phyloP scores from a whole-genome alignment of 2,888 invertebrate genomes.

The Drosophila tanythrix region DNA sequence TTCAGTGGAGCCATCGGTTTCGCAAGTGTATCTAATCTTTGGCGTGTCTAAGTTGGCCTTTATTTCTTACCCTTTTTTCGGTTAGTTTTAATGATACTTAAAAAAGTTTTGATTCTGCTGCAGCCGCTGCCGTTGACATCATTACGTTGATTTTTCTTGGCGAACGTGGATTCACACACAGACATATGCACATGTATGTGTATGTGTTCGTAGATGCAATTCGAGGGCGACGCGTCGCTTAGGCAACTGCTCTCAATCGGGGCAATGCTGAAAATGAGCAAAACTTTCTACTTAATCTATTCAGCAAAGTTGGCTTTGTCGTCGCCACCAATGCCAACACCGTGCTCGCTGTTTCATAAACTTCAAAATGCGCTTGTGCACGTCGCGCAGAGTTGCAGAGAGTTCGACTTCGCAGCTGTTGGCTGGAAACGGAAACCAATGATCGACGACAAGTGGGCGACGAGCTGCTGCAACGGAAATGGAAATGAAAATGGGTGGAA shows the following conservation, averaged over 20 bases:
- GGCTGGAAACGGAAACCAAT: constrained; percentile 76
- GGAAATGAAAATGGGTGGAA: constrained; percentile 61
- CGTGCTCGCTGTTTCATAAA: constrained; percentile 75
- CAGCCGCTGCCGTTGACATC: constrained; percentile 57
- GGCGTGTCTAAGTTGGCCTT: not conserved
- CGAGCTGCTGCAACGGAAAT: constrained; percentile 42
- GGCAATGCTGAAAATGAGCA: constrained; percentile 77
- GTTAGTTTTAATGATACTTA: constrained; percentile 80
- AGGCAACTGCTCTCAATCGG: constrained; percentile 60
- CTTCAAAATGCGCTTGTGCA: constrained; percentile 81
- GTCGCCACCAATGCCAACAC: constrained; percentile 21
- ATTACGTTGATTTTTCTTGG: constrained; percentile 70
- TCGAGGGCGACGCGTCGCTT: constrained; percentile 36
- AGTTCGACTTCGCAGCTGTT: constrained; percentile 41
- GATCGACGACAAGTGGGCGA: constrained; percentile 79
- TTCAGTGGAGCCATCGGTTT: not conserved
- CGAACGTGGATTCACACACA: constrained; percentile 9
- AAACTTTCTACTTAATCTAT: constrained; percentile 83
- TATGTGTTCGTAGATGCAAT: constrained; percentile 6
- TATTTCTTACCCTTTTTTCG: constrained; percentile 37
- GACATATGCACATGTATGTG: not conserved
- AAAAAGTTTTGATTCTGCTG: constrained; percentile 68
- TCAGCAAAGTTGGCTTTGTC: constrained; percentile 71
- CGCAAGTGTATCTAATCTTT: constrained; percentile 1
- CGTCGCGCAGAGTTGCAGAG: constrained; percentile 61